A percentile compares a stretch with the other conserved stretches of the same genome.
phyloP scores from a whole-genome alignment of 2,113 vertebrate species.

The Scytalopus superciliaris region DNA sequence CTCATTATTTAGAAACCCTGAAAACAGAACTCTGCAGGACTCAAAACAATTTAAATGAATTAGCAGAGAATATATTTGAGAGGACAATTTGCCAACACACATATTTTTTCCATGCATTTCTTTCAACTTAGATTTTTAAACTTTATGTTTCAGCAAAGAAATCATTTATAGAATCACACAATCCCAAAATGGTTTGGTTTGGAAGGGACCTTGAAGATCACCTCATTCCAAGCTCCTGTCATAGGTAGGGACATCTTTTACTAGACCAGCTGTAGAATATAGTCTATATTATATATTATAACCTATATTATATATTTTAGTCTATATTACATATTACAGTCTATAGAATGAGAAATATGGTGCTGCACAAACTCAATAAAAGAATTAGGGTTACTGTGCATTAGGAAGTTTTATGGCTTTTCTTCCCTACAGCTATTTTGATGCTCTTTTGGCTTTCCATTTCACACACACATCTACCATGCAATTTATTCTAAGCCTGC shows the following conservation, averaged over 20 bases:
- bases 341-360: not conserved
- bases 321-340: not conserved
- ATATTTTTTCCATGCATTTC: not conserved
- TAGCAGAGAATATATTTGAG: not conserved
- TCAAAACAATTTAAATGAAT: not conserved
- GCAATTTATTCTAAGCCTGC: not conserved
- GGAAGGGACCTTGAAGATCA: not conserved
- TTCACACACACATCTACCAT: not conserved
- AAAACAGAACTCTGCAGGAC: not conserved
- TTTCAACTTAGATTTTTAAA: not conserved
- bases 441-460: not conserved
- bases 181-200: not conserved
- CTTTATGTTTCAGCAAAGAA: not conserved
- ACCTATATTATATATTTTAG: no score
- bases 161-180: not conserved
- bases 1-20: not conserved
- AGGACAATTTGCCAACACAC: not conserved
- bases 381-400: not conserved
- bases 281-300: not conserved
- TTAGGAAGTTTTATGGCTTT: not conserved
- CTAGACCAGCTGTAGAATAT: no score
- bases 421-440: not conserved
- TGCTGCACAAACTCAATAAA: not conserved
- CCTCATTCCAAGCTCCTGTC: no score
- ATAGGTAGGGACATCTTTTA: accelerated